phyloP scores from a whole-genome alignment of 2,113 vertebrate species.

The Megaceryle torquata region DNA sequence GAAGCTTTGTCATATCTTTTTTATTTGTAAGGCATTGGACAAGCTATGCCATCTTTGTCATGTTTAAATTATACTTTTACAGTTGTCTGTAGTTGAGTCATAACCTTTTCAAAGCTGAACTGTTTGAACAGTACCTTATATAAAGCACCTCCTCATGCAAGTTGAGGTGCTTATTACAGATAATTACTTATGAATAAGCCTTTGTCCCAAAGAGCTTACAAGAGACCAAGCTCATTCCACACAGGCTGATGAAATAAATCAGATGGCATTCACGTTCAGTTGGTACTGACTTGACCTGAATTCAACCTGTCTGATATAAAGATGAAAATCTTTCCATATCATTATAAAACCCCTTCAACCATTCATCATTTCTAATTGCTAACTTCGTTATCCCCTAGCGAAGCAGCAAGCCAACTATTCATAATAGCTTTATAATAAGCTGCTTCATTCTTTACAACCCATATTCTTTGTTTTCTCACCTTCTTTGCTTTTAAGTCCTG shows the following conservation, averaged over 20 bases:
- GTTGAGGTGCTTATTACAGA: conserved; percentile 21
- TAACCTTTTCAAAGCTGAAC: background rate
- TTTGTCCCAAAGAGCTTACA: conserved; percentile 28
- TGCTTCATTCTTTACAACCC: background rate
- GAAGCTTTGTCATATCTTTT: background rate
- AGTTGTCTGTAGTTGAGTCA: background rate
- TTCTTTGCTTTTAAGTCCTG: background rate
- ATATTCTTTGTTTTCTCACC: conserved; percentile 28
- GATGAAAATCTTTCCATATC: conserved; percentile 41
- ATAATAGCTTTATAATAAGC: conserved; percentile 37
- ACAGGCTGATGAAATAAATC: conserved; percentile 6
- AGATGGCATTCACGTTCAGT: background rate
- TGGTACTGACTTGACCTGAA: conserved; percentile 40
- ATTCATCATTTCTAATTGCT: conserved; percentile 45
- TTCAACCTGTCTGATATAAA: conserved; percentile 33
- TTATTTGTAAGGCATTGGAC: background rate
- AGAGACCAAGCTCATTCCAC: conserved; percentile 7
- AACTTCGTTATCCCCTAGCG: conserved; percentile 11
- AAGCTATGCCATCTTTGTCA: background rate
- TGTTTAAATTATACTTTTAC: background rate
- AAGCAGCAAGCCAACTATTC: conserved; percentile 8
- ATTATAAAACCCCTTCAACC: conserved; percentile 34
- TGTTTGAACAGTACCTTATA: conserved; percentile 2
- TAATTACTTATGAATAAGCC: conserved; percentile 53
- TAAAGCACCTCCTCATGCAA: conserved; percentile 6